Evolutionary conservation across 2,888 invertebrate species (phyloP).

Genomic region (Drosophila antonietae): DNA sequence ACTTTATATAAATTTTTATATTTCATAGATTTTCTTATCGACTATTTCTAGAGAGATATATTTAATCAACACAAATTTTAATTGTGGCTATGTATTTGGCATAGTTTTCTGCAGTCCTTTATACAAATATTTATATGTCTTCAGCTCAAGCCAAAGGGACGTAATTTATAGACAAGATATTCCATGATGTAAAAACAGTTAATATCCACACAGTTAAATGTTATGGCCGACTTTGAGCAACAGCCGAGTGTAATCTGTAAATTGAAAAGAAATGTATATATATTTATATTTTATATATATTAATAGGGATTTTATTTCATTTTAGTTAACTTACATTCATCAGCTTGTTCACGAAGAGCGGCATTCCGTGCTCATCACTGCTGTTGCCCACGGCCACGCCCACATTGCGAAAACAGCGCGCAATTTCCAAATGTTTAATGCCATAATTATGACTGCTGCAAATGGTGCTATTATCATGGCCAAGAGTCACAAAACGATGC

Average conservation of each 20-base stretch:
- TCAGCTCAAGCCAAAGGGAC: conserved; percentile 87
- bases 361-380: conserved; percentile 92
- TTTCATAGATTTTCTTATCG: not conserved
- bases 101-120: conserved; percentile 34
- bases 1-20: not conserved
- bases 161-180: conserved; percentile 96
- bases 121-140: not conserved
- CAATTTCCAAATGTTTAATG: conserved; percentile 85
- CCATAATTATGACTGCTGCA: conserved; percentile 85
- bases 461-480: conserved; percentile 87
- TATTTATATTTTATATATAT: not conserved
- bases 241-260: conserved; percentile 91
- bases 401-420: conserved; percentile 91
- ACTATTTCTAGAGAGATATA: not conserved
- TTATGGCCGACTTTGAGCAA: conserved; percentile 96
- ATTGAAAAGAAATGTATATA: not conserved
- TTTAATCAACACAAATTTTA: not conserved
- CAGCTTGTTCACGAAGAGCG: conserved; percentile 93
- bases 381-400: conserved; percentile 95
- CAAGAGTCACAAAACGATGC: conserved; percentile 90
- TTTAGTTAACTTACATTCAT: conserved; percentile 36
- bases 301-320: not conserved
- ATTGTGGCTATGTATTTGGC: conserved; percentile 50
- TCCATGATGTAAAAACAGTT: conserved; percentile 97
- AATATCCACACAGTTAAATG: conserved; percentile 97